Base-by-base conservation (phyloP, 2,113 vertebrate species). In the Fregetta grallaria region DNA sequence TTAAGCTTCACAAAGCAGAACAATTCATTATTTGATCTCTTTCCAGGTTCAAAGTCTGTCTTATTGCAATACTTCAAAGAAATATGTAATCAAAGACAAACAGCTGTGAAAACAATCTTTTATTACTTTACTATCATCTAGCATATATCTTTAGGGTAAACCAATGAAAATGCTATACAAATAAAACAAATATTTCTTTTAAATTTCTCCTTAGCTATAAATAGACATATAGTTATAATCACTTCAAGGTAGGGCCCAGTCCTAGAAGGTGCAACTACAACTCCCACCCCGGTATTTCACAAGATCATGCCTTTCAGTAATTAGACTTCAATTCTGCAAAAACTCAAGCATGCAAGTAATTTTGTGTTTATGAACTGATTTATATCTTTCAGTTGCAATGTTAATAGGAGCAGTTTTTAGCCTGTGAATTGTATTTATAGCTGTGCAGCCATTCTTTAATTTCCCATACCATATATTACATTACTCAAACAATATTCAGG, bases 91-190 rank as follows among this genome's bases (percentile, higher is more conserved):
- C 99, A 99, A 99, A 99, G 99, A 99, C 99, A 98, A 98, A 99
- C 99, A 99, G 99, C 99, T 99, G 99, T 99, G 99, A 99, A 99
- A 99, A 99, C 99, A 99, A 99, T 99, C 99, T 99, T 99, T 99
- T 99, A 99, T 99, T 99, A 98, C 98, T 98, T 99, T 99, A 99
- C 99, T 99, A 99, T 99, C 99, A 99, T 99, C 98, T 98, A 98
- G 98, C 98, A 98, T 98, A 98, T 98, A 99, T 99, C 98, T 99
- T 99, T 98, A 98, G 98, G 98, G 98, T 99, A 99, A 99, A 97
- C 97, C 97, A 98, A 97, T 98, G 97, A 96, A 97, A 98, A 98
- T 94, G 89, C 83, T 96, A 95, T 92, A 97, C 97, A 98, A 98
- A 98, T 97, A 98, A 97, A 98, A 97, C 96, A 96, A 95, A 75